A percentile compares a stretch with the other conserved stretches of the same genome.
These are phyloP conservation scores for Eumacrocentrus americanus DNA, from an alignment of 2,888 invertebrate species.

Conservation along the genomic window DNA sequence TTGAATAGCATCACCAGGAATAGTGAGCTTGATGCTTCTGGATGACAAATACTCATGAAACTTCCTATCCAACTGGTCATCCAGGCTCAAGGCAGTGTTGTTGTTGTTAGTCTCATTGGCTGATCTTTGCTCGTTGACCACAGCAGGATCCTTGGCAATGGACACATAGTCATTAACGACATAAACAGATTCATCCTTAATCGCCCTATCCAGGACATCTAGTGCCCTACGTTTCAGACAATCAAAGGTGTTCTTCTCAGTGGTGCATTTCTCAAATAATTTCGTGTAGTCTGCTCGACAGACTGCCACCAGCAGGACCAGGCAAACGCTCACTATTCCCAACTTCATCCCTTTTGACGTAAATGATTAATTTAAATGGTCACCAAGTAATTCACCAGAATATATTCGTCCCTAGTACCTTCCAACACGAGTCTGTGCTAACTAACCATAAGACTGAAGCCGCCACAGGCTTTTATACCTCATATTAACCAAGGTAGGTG, in stretches of 20 bases:
- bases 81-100: conserved; percentile 47
- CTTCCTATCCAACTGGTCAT: conserved; percentile 55
- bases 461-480: conserved; percentile 36
- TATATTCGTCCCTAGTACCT: neutral
- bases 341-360: conserved; percentile 31
- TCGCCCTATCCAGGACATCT: conserved; percentile 54
- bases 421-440: conserved; percentile 29
- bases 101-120: conserved; percentile 34
- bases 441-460: conserved; percentile 35
- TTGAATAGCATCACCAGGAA: conserved; percentile 58
- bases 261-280: conserved; percentile 54
- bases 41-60: conserved; percentile 56
- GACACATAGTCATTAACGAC: conserved; percentile 56
- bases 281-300: conserved; percentile 47
- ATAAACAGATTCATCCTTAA: conserved; percentile 54
- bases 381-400: neutral
- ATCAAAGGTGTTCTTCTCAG: conserved; percentile 56
- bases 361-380: neutral
- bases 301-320: conserved; percentile 32
- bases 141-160: conserved; percentile 48
- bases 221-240: conserved; percentile 55
- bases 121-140: conserved; percentile 33
- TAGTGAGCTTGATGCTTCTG: conserved; percentile 55
- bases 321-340: conserved; percentile 29
- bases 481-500: conserved; percentile 33